A percentile compares a stretch with the other conserved stretches of the same genome.
Evolutionary conservation across 2,888 invertebrate species (phyloP).

Genomic region (Gastrophysa polygoni): DNA sequence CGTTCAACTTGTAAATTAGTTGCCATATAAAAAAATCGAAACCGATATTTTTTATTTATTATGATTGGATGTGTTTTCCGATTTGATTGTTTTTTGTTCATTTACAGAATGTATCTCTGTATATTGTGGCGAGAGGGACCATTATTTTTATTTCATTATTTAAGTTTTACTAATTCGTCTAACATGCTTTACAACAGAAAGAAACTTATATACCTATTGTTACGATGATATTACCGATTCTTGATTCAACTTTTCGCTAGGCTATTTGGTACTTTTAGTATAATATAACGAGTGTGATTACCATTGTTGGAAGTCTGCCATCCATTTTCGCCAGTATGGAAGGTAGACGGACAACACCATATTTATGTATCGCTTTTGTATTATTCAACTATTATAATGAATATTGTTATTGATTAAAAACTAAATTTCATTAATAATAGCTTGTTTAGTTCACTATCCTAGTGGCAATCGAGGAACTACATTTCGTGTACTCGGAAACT

Average conservation of each 20-base stretch:
- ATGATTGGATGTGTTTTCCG: constrained; percentile 36
- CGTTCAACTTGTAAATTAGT: constrained; percentile 39
- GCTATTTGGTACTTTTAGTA: constrained; percentile 32
- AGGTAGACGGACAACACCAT: constrained; percentile 46
- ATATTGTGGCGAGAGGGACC: constrained; percentile 53
- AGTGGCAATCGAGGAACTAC: too few species aligned
- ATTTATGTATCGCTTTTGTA: constrained; percentile 55
- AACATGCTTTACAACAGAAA: constrained; percentile 39
- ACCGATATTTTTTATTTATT: constrained; percentile 43
- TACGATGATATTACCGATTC: constrained; percentile 31
- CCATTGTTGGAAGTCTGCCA: constrained; percentile 46
- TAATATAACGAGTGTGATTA: constrained; percentile 49
- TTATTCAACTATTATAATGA: constrained; percentile 54
- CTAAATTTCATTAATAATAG: constrained; percentile 57
- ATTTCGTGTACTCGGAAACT: too few species aligned
- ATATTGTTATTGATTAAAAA: constrained; percentile 58
- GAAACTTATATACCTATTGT: constrained; percentile 23
- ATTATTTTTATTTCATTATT: constrained; percentile 50
- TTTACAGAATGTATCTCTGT: constrained; percentile 42
- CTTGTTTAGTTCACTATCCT: constrained; percentile 28
- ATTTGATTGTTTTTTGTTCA: constrained; percentile 39
- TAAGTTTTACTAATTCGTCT: constrained; percentile 50
- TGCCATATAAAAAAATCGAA: constrained; percentile 48
- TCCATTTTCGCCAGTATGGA: constrained; percentile 56
- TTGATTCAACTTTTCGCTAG: constrained; percentile 35